Conservation (phyloP, 2,113 vertebrate genomes). For the Platichthys stellatus region DNA sequence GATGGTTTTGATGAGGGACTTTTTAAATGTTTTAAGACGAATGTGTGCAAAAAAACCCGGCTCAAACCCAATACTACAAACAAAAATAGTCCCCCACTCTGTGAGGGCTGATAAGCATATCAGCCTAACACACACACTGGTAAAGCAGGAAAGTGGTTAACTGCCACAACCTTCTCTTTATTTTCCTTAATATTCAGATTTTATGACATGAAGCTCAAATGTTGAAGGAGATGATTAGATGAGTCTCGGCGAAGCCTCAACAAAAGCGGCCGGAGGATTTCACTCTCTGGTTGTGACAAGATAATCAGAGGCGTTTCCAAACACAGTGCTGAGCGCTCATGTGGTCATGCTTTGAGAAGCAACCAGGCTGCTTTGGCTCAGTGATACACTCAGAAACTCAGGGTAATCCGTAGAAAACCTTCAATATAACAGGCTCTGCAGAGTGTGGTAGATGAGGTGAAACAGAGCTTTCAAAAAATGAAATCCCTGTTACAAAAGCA, state of each 20-base stretch:
- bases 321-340: constrained; percentile 34
- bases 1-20: no score
- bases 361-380: constrained; percentile 13
- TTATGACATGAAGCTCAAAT: constrained; percentile 23
- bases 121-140: constrained; percentile 29
- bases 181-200: constrained; percentile 44
- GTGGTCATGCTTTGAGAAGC: constrained; percentile 38
- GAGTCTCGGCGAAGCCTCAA: constrained; percentile 32
- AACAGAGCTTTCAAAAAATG: not conserved
- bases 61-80: no score
- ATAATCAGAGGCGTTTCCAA: constrained; percentile 49
- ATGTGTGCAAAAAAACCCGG: no score
- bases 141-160: constrained; percentile 2
- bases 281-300: constrained; percentile 47
- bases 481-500: constrained; percentile 13
- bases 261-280: constrained; percentile 24
- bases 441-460: no score
- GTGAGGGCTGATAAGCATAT: constrained; percentile 3
- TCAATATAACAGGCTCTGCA: no score
- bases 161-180: not conserved
- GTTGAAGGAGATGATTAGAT: constrained; percentile 41
- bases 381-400: constrained; percentile 31
- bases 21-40: no score
- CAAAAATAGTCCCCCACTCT: no score
- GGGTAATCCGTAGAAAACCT: constrained; percentile 25